phyloP scores from a whole-genome alignment of 2,797 vertebrate genomes.

The Mastacembelus armatus region DNA sequence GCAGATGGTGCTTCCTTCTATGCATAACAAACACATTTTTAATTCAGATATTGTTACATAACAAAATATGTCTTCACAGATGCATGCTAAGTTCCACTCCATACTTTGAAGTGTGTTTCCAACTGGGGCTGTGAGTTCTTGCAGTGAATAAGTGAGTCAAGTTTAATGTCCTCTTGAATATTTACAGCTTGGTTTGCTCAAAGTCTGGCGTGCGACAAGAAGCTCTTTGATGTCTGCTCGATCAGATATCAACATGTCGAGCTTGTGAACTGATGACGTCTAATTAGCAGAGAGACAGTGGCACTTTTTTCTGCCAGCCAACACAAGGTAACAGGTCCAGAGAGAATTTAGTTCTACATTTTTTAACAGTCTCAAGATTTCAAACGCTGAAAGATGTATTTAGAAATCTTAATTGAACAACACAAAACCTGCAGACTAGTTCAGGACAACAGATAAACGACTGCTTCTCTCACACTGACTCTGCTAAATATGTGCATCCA shows the following conservation, averaged over 20 bases:
- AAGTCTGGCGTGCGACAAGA: slow-evolving; percentile 42
- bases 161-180: slow-evolving; percentile 57
- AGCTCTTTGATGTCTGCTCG: slow-evolving; percentile 51
- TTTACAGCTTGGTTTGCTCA: slow-evolving; percentile 46
- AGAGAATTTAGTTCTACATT: slow-evolving; percentile 7
- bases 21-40: slow-evolving; percentile 5
- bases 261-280: slow-evolving; percentile 24
- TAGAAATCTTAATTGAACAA: background rate
- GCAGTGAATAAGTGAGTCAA: slow-evolving; percentile 30
- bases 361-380: slow-evolving; percentile 15
- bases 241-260: slow-evolving; percentile 50
- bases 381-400: background rate
- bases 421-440: too few relatives aligned
- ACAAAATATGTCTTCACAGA: slow-evolving; percentile 8
- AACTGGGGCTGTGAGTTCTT: slow-evolving; percentile 29
- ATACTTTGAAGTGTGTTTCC: slow-evolving; percentile 25
- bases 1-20: slow-evolving; percentile 20
- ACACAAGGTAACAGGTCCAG: background rate
- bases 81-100: background rate
- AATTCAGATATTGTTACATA: slow-evolving; percentile 13
- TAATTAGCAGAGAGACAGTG: slow-evolving; percentile 18
- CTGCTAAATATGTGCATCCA: too few relatives aligned
- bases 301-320: background rate
- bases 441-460: too few relatives aligned
- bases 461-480: too few relatives aligned